A percentile compares a stretch with the other conserved stretches of the same genome.
Evolutionary conservation across 2,888 invertebrate genomes (phyloP).

Genomic region (Orthosia cruda): DNA sequence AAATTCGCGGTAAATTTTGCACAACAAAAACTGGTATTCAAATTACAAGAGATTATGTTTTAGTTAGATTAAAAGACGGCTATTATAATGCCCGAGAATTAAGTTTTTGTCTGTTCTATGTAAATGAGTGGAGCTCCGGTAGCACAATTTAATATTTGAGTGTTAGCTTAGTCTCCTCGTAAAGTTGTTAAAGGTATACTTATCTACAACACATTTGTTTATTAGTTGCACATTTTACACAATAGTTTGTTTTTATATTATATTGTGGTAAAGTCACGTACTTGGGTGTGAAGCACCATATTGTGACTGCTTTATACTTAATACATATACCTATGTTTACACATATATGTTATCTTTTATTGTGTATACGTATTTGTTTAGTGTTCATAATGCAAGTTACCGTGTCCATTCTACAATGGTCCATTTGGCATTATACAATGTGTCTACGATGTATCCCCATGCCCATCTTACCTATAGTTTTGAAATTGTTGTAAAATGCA

Average conservation of each 20-base stretch:
- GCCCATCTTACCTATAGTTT: too few relatives aligned
- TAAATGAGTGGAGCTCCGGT: conserved; percentile 60
- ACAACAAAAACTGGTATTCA: conserved; percentile 66
- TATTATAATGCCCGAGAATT: conserved; percentile 39
- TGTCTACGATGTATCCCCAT: neutral
- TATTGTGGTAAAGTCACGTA: conserved; percentile 39
- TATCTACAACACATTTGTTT: conserved; percentile 21
- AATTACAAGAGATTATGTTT: conserved; percentile 61
- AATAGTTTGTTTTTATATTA: conserved; percentile 6
- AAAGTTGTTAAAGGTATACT: conserved; percentile 16
- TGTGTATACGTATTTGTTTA: conserved; percentile 17
- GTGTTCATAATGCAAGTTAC: neutral
- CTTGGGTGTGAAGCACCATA: neutral
- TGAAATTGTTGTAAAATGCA: neutral
- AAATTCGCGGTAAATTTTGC: conserved; percentile 64
- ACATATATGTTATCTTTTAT: neutral
- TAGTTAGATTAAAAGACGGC: conserved; percentile 49
- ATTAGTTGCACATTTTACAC: conserved; percentile 10
- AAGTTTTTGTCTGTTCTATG: conserved; percentile 63
- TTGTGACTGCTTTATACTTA: neutral
- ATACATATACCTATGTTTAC: neutral
- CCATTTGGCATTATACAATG: neutral
- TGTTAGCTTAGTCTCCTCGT: conserved; percentile 41
- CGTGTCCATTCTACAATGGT: conserved; percentile 5
- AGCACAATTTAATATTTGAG: conserved; percentile 44